These are phyloP conservation scores for Bathynomus jamesi DNA, from an alignment of 1,140 invertebrate species.

Conservation along the genomic window DNA sequence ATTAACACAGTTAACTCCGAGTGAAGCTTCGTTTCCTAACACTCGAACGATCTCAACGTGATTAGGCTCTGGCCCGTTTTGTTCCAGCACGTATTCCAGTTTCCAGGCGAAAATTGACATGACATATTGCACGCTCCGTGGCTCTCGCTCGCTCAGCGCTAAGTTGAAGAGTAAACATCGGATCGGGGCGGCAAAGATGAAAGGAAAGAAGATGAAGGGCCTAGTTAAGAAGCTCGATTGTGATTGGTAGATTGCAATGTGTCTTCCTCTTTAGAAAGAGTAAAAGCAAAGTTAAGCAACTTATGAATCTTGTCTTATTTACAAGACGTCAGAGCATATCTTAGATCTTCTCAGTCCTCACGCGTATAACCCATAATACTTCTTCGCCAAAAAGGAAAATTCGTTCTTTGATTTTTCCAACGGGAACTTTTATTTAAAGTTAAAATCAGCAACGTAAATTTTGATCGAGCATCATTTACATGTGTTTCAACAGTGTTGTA, in stretches of 20 bases:
- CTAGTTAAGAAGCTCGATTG: constrained; percentile 1
- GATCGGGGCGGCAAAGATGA: not conserved
- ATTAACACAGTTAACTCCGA: constrained; percentile 1
- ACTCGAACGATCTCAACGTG: not conserved
- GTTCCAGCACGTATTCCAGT: no score
- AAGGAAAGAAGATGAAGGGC: constrained; percentile 1
- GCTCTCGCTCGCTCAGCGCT: not conserved
- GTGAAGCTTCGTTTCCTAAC: not conserved
- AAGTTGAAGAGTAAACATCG: not conserved
- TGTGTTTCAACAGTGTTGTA: no score
- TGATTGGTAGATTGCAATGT: not conserved
- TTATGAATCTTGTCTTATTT: not conserved
- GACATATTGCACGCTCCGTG: not conserved
- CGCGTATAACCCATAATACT: no score
- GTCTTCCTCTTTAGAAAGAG: not conserved
- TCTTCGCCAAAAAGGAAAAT: no score
- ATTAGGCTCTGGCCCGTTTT: not conserved
- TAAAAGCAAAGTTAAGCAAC: not conserved
- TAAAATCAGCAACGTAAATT: no score
- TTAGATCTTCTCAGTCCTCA: no score
- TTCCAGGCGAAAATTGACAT: not conserved
- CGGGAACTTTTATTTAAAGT: no score
- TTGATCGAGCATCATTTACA: no score
- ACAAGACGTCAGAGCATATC: not conserved
- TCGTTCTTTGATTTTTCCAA: no score